phyloP scores from a whole-genome alignment of 2,797 vertebrate species.

The Phrynocephalus guinanensis region DNA sequence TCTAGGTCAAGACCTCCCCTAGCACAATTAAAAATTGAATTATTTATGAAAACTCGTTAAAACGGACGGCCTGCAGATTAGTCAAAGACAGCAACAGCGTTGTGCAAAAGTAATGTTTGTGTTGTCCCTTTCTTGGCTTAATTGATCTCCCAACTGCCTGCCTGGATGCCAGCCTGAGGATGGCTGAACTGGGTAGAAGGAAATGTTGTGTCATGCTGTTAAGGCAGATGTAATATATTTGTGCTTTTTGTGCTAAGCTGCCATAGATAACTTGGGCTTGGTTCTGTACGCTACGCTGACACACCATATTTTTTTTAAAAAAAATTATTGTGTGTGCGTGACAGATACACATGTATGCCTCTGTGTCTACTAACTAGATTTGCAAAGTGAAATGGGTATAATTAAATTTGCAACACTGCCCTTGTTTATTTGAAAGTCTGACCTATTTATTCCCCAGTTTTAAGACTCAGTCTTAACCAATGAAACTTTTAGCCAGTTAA shows the following conservation, averaged over 20 bases:
- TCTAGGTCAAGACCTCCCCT: constrained; percentile 74
- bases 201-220: constrained; percentile 28
- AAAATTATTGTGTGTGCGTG: too few relatives aligned
- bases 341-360: too few relatives aligned
- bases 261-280: background rate
- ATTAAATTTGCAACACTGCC: background rate
- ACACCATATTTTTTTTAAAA: background rate
- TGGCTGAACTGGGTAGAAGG: constrained; percentile 48
- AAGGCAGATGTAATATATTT: background rate
- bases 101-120: constrained; percentile 69
- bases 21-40: constrained; percentile 91
- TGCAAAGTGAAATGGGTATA: background rate
- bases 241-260: background rate
- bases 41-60: constrained; percentile 87
- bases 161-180: constrained; percentile 53
- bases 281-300: background rate
- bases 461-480: background rate
- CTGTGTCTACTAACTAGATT: too few relatives aligned
- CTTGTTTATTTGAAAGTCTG: background rate
- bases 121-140: constrained; percentile 57
- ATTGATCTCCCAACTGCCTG: constrained; percentile 55
- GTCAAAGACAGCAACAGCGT: constrained; percentile 72
- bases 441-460: background rate
- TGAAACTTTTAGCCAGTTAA: background rate
- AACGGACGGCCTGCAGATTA: constrained; percentile 77